Conservation (phyloP, 2,113 vertebrate genomes). For the Pteruthius melanotis region DNA sequence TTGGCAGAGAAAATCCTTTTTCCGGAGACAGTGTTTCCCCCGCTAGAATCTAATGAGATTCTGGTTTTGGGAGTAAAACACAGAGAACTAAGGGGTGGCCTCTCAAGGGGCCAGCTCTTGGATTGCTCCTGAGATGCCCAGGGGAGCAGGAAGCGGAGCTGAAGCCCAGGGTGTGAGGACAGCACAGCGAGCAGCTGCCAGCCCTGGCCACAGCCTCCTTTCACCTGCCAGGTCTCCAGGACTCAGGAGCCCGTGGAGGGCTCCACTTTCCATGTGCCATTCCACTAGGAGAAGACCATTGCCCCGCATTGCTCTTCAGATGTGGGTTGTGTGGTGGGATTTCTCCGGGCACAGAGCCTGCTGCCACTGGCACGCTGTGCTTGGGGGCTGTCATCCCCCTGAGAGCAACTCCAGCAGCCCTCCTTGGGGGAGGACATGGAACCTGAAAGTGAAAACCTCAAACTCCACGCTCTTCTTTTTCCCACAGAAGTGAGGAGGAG, state of each 20-base stretch:
- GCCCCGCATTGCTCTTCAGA: fast-evolving
- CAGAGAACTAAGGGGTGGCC: neutral
- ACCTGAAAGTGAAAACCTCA: neutral
- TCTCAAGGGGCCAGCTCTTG: neutral
- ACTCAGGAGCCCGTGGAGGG: neutral
- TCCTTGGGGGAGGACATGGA: fast-evolving
- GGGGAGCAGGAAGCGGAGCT: neutral
- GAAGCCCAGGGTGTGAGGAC: neutral
- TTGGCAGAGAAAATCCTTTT: neutral
- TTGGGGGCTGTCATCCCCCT: neutral
- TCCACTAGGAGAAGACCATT: neutral
- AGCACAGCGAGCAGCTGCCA: neutral
- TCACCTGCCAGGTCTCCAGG: neutral
- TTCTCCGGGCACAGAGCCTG: fast-evolving
- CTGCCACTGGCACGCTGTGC: neutral
- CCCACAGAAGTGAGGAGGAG: neutral
- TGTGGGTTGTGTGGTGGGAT: fast-evolving
- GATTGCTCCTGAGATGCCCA: neutral
- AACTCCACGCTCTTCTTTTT: neutral
- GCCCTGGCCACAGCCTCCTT: neutral
- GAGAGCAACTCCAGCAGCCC: neutral
- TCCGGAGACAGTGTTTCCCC: neutral
- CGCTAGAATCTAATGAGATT: neutral
- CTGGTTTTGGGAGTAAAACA: neutral
- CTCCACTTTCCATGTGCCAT: fast-evolving